Evolutionary conservation across 2,113 vertebrate genomes (phyloP).

Genomic region (Calyptomena viridis): DNA sequence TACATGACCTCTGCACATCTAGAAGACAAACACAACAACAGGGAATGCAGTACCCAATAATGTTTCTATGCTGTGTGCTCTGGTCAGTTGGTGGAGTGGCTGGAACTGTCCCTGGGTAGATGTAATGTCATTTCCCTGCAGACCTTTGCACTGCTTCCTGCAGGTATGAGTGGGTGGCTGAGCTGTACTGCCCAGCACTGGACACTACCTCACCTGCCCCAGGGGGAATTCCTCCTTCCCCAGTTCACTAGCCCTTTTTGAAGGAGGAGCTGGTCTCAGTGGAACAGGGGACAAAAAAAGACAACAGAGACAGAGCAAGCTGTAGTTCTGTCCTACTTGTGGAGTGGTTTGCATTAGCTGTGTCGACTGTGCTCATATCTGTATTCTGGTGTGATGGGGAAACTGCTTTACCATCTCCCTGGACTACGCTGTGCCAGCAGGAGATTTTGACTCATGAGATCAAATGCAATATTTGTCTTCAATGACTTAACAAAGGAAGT

Average conservation of each 20-base stretch:
- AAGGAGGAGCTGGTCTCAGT: not conserved
- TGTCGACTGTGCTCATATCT: not conserved
- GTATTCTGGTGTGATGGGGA: not conserved
- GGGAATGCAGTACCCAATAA: not conserved
- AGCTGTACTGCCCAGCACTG: not conserved
- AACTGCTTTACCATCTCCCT: not conserved
- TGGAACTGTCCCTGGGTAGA: not conserved
- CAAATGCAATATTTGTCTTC: not conserved
- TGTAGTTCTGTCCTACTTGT: not conserved
- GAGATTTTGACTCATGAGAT: not conserved
- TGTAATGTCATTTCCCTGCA: not conserved
- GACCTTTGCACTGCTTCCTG: not conserved
- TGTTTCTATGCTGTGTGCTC: not conserved
- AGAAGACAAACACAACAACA: not conserved
- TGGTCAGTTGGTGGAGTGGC: not conserved
- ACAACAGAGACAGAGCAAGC: not conserved
- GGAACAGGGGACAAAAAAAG: not conserved
- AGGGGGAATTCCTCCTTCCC: not conserved
- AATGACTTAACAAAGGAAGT: not conserved
- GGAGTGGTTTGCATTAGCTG: not conserved
- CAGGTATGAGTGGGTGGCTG: rapidly evolving
- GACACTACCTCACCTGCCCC: not conserved
- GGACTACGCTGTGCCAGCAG: not conserved
- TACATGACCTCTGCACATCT: not conserved
- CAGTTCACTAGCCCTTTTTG: not conserved